phyloP scores from a whole-genome alignment of 2,888 invertebrate species.

The Monopis laevigella region DNA sequence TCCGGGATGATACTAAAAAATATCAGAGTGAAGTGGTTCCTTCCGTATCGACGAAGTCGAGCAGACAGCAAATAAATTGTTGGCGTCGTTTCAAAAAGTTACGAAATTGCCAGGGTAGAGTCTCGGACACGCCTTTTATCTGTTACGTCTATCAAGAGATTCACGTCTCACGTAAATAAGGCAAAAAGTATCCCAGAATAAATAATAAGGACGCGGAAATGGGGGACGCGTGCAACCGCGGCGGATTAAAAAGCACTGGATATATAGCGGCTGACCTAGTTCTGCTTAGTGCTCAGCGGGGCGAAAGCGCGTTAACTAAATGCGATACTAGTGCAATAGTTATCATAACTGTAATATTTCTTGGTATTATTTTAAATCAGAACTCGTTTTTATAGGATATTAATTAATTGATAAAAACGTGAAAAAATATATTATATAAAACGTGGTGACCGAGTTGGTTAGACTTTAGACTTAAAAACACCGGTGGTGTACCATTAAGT shows the following conservation, averaged over 20 bases:
- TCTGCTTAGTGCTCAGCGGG: too few species aligned
- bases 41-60: constrained; percentile 41
- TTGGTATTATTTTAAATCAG: too few species aligned
- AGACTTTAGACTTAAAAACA: too few species aligned
- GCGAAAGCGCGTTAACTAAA: too few species aligned
- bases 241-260: constrained; percentile 31
- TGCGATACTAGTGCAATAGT: too few species aligned
- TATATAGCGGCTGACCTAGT: constrained; percentile 29
- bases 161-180: constrained; percentile 44
- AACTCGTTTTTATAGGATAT: too few species aligned
- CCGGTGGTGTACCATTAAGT: too few species aligned
- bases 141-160: constrained; percentile 53
- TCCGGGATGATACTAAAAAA: constrained; percentile 40
- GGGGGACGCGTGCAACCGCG: constrained; percentile 28
- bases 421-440: too few species aligned
- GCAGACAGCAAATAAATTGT: constrained; percentile 56
- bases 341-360: too few species aligned
- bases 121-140: constrained; percentile 59
- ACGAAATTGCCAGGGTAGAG: constrained; percentile 47
- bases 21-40: constrained; percentile 45
- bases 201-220: constrained; percentile 34
- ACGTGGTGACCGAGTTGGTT: too few species aligned
- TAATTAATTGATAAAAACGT: too few species aligned
- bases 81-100: constrained; percentile 57
- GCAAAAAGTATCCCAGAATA: constrained; percentile 36